Evolutionary conservation across 2,113 vertebrate genomes (phyloP).

Genomic region (Siniperca chuatsi): DNA sequence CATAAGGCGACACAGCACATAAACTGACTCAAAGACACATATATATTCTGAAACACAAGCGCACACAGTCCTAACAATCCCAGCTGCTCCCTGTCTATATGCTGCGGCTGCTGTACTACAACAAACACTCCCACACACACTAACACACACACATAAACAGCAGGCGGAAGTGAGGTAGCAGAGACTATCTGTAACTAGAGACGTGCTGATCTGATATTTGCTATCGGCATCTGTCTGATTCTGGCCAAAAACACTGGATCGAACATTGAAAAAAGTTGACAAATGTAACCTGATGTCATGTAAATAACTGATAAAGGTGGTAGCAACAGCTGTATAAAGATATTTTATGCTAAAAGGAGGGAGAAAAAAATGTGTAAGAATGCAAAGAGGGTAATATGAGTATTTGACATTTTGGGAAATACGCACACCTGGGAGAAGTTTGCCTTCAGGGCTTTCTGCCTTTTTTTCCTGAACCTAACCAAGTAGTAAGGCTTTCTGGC

Average conservation of each 20-base stretch:
- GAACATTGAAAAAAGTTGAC: neutral
- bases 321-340: neutral
- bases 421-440: too few relatives aligned
- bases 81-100: constrained; percentile 32
- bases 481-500: too few relatives aligned
- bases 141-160: neutral
- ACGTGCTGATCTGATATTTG: neutral
- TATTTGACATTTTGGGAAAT: too few relatives aligned
- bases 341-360: neutral
- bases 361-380: neutral
- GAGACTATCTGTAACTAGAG: neutral
- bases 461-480: too few relatives aligned
- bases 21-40: constrained; percentile 4
- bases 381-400: neutral
- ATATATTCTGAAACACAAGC: constrained; percentile 1
- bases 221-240: neutral
- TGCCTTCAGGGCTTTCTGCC: too few relatives aligned
- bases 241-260: neutral
- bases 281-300: neutral
- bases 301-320: neutral
- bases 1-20: neutral
- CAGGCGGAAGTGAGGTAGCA: neutral
- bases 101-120: constrained; percentile 3
- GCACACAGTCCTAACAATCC: constrained; percentile 5
- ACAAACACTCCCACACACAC: neutral